Evolutionary conservation across 2,113 vertebrate genomes (phyloP).

Genomic region (Hoplias malabaricus): DNA sequence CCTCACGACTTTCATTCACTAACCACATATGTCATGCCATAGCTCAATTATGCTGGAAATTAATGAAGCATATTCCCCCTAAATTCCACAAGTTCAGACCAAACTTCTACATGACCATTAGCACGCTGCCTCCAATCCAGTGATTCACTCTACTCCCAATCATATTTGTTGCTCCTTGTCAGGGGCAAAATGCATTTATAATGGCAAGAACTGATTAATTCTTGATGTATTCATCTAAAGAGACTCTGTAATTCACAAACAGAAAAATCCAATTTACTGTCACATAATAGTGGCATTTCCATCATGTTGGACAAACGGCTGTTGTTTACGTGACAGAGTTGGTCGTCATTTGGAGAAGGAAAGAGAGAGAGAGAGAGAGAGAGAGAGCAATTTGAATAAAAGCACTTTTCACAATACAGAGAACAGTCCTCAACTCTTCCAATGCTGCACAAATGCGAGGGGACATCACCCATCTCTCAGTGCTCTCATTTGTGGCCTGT

Average conservation of each 20-base stretch:
- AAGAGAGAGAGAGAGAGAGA: conserved; percentile 31
- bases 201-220: conserved; percentile 48
- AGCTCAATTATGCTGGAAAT: background rate
- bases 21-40: background rate
- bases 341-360: background rate
- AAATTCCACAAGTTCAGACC: conserved; percentile 5
- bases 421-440: conserved; percentile 22
- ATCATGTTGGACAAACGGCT: conserved; percentile 17
- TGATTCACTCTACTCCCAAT: background rate
- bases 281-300: conserved; percentile 31
- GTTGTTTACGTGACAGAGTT: conserved; percentile 27
- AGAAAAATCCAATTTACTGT: conserved; percentile 44
- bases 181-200: conserved; percentile 39
- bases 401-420: conserved; percentile 16
- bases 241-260: conserved; percentile 40
- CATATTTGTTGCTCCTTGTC: background rate
- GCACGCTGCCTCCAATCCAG: background rate
- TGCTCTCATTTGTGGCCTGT: background rate
- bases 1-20: no score
- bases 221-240: conserved; percentile 31
- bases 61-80: conserved; percentile 7
- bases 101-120: background rate
- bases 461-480: background rate
- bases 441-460: background rate
- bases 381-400: conserved; percentile 29